Percentiles rank a stretch among this genome's conserved stretches.
These are phyloP conservation scores for Lonchura striata DNA, from an alignment of 2,113 vertebrate species.

Conservation along the genomic window DNA sequence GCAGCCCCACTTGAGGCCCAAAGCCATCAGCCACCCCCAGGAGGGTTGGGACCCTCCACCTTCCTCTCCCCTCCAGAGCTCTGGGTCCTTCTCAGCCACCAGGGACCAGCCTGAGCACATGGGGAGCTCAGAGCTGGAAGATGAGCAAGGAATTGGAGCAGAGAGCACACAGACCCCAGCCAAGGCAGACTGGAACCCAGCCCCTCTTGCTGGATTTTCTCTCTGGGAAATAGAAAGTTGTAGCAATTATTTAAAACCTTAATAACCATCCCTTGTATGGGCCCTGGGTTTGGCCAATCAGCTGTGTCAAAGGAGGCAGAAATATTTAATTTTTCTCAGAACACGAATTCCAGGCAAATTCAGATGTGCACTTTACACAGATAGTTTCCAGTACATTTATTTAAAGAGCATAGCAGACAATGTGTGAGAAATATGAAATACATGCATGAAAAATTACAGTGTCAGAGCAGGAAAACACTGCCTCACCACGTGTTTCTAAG, in stretches of 20 bases:
- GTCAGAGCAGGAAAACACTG: not conserved
- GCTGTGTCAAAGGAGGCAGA: not conserved
- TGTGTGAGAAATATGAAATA: not conserved
- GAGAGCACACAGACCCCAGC: no score
- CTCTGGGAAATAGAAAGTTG: not conserved
- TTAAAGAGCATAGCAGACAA: not conserved
- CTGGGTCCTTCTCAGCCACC: not conserved
- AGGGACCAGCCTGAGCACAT: not conserved
- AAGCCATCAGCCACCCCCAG: not conserved
- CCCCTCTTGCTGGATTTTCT: not conserved
- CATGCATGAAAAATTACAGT: not conserved
- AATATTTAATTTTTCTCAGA: not conserved
- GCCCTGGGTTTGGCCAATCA: not conserved
- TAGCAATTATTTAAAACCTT: not conserved
- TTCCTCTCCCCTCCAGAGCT: not conserved
- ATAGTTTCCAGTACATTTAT: not conserved
- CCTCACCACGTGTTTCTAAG: not conserved
- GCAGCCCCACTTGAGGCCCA: not conserved
- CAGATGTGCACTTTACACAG: not conserved
- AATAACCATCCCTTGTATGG: not conserved
- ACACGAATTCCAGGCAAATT: not conserved
- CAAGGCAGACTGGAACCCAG: not conserved
- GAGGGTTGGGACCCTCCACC: not conserved
- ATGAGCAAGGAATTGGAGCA: fast-evolving
- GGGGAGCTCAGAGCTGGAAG: not conserved